Evolutionary conservation across 1,140 invertebrate species (phyloP), one percentile per base, ranked within the genome.

Genomic region (Brachionus sp.): DNA sequence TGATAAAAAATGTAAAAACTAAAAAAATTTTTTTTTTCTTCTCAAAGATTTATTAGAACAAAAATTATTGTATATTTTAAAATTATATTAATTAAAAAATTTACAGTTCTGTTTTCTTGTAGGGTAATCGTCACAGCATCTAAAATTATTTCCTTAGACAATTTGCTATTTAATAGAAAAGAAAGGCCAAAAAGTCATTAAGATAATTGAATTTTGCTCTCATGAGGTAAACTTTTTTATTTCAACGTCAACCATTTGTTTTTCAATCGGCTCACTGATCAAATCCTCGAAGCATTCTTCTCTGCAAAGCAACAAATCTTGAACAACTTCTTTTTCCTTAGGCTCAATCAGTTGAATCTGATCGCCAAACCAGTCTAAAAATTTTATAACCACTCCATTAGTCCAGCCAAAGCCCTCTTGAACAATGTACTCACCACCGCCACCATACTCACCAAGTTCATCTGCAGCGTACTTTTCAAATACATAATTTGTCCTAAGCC

Each of bases 341-440:
- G 66, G 66, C 19, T 70, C 66, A 70, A 70, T 70, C 5, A 70
- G 16, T 19, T 70, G 13, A 39, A 78, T 53, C 16, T 80, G 29
- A 66, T 80, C 77, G 6, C 39, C 39, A 44, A 68, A 83, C 62
- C 29, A 50, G 19, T 83, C 64, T 6, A 95, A 87, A 33, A 95
- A 91, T 85, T 95, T 93, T 29, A 96, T 87, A 13, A 93, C 91
- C 0, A 95, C 92, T 2, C 95, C 95, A 87, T 97, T 97, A 0
- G 94, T 94, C 95, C 95, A 98, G 2, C 95, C 95, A 87, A 98
- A 98, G 10, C 96, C 96, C 12, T 91, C 91, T 87, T 97, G 94
- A 0, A 95, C 93, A 0, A 89, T 89, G 87, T 97, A 97, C 88
- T 98, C 96, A 0, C 95, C 95, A 0, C 95, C 95, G 3, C 92